Conservation (phyloP, 2,797 vertebrate species). For the Cyclura pinguis region DNA sequence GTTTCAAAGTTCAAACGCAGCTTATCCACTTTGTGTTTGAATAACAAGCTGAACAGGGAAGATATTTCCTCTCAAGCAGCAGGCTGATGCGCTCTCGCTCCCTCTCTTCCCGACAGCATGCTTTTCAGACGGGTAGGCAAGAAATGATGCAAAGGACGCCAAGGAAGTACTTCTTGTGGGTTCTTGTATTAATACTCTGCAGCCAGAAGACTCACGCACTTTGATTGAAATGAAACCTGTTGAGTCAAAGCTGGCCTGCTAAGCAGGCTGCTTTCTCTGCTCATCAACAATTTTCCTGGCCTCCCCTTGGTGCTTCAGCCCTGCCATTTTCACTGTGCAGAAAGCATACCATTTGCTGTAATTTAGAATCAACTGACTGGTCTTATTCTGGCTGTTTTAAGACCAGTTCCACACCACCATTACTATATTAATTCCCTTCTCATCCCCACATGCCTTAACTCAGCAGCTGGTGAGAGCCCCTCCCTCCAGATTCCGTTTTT, state of each 20-base stretch:
- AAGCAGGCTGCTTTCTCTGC: not conserved
- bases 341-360: too few relatives aligned
- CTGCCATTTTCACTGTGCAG: not conserved
- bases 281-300: not conserved
- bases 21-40: constrained; percentile 59
- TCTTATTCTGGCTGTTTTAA: not conserved
- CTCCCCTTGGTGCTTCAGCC: not conserved
- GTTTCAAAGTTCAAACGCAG: constrained; percentile 63
- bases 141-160: constrained; percentile 34
- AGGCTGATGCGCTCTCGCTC: constrained; percentile 1
- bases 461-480: too few relatives aligned
- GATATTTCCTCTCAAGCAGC: constrained; percentile 38
- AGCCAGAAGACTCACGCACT: not conserved
- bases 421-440: not conserved
- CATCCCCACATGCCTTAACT: too few relatives aligned
- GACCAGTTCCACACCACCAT: not conserved
- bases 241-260: not conserved
- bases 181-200: not conserved
- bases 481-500: too few relatives aligned
- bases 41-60: constrained; percentile 53
- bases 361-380: not conserved
- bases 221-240: not conserved
- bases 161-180: constrained; percentile 3
- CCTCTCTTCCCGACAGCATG: constrained; percentile 42
- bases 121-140: constrained; percentile 40